These are phyloP conservation scores for Drosophila kokeensis DNA, from an alignment of 2,888 invertebrate genomes.

Conservation along the genomic window DNA sequence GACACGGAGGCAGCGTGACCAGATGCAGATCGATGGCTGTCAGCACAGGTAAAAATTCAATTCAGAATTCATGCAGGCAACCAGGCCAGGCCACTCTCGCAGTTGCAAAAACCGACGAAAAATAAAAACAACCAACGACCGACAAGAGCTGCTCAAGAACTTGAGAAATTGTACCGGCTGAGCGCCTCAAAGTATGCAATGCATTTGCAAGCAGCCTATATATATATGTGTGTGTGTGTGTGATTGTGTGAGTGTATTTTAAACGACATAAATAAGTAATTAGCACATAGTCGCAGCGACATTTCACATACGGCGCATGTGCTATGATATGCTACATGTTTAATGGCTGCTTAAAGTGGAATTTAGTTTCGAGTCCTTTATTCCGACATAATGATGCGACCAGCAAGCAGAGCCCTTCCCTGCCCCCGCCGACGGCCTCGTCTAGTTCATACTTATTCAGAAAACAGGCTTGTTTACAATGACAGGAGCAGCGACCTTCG, in stretches of 20 bases:
- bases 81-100: background rate
- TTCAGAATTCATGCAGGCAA: slow-evolving; percentile 19
- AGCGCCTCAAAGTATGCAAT: slow-evolving; percentile 44
- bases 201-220: slow-evolving; percentile 14
- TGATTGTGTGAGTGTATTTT: slow-evolving; percentile 26
- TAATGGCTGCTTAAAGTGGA: slow-evolving; percentile 75
- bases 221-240: slow-evolving; percentile 1
- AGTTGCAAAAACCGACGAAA: background rate
- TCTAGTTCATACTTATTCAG: slow-evolving; percentile 29
- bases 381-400: slow-evolving; percentile 66
- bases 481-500: slow-evolving; percentile 69
- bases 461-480: slow-evolving; percentile 58
- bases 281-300: slow-evolving; percentile 68
- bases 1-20: slow-evolving; percentile 19
- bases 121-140: slow-evolving; percentile 12
- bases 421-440: background rate
- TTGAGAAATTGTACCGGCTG: slow-evolving; percentile 36
- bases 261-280: slow-evolving; percentile 74
- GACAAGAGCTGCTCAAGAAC: slow-evolving; percentile 15
- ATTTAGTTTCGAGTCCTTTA: slow-evolving; percentile 70
- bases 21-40: slow-evolving; percentile 45
- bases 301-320: slow-evolving; percentile 39
- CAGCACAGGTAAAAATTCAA: slow-evolving; percentile 43
- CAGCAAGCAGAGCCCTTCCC: slow-evolving; percentile 13
- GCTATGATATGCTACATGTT: slow-evolving; percentile 41